Evolutionary conservation across 23 tunicate genomes (phyloP).

Genomic region (Corella eumyota): DNA sequence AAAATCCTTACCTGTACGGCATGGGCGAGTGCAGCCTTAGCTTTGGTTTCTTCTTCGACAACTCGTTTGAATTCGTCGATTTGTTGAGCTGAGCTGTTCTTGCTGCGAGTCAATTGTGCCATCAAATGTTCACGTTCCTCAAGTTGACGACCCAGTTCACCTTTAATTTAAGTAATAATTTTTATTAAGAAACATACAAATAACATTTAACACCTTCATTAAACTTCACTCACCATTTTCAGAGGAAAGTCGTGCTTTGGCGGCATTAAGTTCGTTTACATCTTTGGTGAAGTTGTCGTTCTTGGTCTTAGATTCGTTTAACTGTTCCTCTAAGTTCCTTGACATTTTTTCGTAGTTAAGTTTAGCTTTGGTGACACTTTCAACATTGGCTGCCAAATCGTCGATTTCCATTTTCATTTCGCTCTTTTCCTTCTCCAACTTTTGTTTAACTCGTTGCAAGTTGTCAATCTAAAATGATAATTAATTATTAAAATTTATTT

Average conservation of each 20-base stretch:
- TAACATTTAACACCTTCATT: too few relatives aligned
- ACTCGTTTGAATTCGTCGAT: slow-evolving; percentile 89
- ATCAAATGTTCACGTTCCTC: slow-evolving; percentile 93
- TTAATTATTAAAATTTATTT: too few relatives aligned
- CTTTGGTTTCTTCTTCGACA: slow-evolving; percentile 75
- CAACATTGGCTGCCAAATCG: slow-evolving; percentile 76
- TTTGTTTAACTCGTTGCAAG: slow-evolving; percentile 94
- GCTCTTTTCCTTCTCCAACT: slow-evolving; percentile 95
- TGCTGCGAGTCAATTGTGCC: slow-evolving; percentile 75
- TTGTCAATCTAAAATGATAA: slow-evolving; percentile 71
- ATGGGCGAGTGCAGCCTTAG: slow-evolving; percentile 70
- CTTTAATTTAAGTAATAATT: slow-evolving; percentile 17
- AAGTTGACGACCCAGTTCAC: slow-evolving; percentile 54
- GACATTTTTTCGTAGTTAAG: slow-evolving; percentile 91
- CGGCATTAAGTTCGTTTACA: slow-evolving; percentile 45
- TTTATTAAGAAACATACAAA: too few relatives aligned
- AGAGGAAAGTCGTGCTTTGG: slow-evolving; percentile 23
- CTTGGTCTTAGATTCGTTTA: slow-evolving; percentile 63
- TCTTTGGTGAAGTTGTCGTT: slow-evolving; percentile 78
- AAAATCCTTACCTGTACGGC: slow-evolving; percentile 35
- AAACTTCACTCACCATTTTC: slow-evolving; percentile 34
- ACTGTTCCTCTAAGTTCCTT: slow-evolving; percentile 64
- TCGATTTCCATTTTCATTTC: slow-evolving; percentile 99
- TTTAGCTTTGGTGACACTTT: slow-evolving; percentile 63
- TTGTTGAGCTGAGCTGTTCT: slow-evolving; percentile 61